A percentile compares a stretch with the other conserved stretches of the same genome.
Evolutionary conservation across 2,113 vertebrate species (phyloP).

Genomic region (Microtus pennsylvanicus): DNA sequence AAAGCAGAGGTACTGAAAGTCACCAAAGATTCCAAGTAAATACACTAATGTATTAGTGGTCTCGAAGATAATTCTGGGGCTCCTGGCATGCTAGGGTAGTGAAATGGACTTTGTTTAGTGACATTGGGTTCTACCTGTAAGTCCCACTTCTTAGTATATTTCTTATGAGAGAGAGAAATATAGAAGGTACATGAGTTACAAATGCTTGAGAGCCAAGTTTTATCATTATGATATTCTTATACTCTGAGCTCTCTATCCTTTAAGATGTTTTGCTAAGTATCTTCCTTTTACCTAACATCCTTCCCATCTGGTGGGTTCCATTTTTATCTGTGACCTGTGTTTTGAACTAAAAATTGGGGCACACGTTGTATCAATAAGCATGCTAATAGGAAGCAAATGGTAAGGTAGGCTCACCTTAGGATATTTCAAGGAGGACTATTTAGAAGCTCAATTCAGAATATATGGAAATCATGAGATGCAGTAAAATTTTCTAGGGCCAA

Average conservation of each 20-base stretch:
- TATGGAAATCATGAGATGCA: background rate
- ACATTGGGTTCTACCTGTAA: background rate
- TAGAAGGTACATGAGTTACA: background rate
- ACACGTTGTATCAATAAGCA: slow-evolving; percentile 47
- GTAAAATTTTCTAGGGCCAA: slow-evolving; percentile 21
- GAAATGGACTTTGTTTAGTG: background rate
- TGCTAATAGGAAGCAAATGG: slow-evolving; percentile 62
- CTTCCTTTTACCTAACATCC: background rate
- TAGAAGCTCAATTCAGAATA: slow-evolving; percentile 2
- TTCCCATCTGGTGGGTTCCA: background rate
- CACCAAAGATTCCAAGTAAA: background rate
- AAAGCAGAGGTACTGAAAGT: background rate
- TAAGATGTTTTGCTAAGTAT: slow-evolving; percentile 26
- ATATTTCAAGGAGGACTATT: slow-evolving; percentile 47
- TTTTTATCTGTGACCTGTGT: background rate
- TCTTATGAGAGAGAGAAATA: background rate
- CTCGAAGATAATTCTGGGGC: background rate
- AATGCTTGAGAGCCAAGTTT: background rate
- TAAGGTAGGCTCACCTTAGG: slow-evolving; percentile 55
- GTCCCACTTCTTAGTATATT: slow-evolving; percentile 7
- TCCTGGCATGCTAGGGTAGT: background rate
- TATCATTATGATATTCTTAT: background rate
- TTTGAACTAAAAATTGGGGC: slow-evolving; percentile 58
- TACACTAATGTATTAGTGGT: background rate
- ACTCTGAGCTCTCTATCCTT: background rate